Evolutionary conservation across 1,140 invertebrate genomes (phyloP).

Genomic region (Tetramorium alpestre): DNA sequence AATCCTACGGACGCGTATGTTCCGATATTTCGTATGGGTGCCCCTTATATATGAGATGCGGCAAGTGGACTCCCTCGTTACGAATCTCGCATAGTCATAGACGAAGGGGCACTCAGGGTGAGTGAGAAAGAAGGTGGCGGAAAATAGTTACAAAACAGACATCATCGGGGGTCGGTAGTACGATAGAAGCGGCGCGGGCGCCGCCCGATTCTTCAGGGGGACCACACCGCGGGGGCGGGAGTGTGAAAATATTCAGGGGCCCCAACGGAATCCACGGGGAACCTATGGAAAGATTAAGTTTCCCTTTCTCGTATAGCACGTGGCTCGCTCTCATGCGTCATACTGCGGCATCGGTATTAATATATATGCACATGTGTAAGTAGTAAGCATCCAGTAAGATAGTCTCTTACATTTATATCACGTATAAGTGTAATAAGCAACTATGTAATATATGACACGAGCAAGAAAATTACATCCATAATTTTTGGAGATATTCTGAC

Average conservation of each 20-base stretch:
- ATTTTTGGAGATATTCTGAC: neutral
- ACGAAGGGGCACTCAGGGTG: conserved; percentile 35
- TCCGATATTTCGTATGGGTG: conserved; percentile 52
- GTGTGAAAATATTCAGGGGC: conserved; percentile 75
- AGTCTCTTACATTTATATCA: conserved; percentile 12
- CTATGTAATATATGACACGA: neutral
- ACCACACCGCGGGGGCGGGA: neutral
- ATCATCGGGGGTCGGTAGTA: conserved; percentile 27
- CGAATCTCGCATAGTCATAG: conserved; percentile 68
- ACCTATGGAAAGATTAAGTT: conserved; percentile 69
- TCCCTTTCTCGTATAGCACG: conserved; percentile 63
- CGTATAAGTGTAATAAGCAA: neutral
- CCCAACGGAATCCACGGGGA: conserved; percentile 63
- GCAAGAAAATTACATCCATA: neutral
- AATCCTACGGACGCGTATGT: conserved; percentile 68
- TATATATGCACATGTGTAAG: conserved; percentile 44
- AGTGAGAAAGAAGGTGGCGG: conserved; percentile 65
- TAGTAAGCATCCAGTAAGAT: conserved; percentile 37
- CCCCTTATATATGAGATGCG: conserved; percentile 37
- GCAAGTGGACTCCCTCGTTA: conserved; percentile 62
- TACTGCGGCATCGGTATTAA: conserved; percentile 63
- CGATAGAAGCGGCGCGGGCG: conserved; percentile 30
- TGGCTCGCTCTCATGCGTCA: conserved; percentile 72
- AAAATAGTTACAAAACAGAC: conserved; percentile 77
- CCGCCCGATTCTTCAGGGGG: conserved; percentile 18